A percentile compares a stretch with the other conserved stretches of the same genome.
Conservation (phyloP, 2,113 vertebrate species). For the Pyrgilauda ruficollis region DNA sequence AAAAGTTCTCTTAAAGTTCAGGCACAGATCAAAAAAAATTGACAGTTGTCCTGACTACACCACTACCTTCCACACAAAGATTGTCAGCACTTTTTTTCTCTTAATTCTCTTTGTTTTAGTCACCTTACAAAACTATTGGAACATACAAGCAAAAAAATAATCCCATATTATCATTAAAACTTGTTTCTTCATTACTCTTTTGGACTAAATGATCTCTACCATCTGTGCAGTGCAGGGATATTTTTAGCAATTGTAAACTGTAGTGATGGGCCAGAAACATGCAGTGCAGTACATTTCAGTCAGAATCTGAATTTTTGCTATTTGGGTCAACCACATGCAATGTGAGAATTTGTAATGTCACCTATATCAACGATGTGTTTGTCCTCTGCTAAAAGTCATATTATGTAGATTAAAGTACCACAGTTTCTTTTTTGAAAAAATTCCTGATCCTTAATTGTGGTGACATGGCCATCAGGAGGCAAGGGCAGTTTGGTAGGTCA, state of each 20-base stretch:
- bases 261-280: not conserved
- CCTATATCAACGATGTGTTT: not conserved
- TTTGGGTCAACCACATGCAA: not conserved
- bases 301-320: not conserved
- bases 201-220: not conserved
- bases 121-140: not conserved
- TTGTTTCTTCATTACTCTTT: not conserved
- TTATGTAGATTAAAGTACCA: not conserved
- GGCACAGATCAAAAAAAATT: not conserved
- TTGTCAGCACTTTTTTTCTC: not conserved
- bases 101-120: not conserved
- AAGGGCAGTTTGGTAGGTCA: not conserved
- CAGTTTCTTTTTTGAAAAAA: not conserved
- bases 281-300: not conserved
- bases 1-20: not conserved
- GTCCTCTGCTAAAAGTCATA: not conserved
- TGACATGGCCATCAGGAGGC: not conserved
- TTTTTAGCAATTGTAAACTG: conserved; percentile 7
- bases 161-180: not conserved
- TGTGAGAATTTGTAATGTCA: not conserved
- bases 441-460: not conserved
- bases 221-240: not conserved
- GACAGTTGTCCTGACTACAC: not conserved
- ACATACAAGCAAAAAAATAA: not conserved
- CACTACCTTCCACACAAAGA: not conserved